Conservation (phyloP, 1,140 invertebrate genomes). For the Dinoponera quadriceps region DNA sequence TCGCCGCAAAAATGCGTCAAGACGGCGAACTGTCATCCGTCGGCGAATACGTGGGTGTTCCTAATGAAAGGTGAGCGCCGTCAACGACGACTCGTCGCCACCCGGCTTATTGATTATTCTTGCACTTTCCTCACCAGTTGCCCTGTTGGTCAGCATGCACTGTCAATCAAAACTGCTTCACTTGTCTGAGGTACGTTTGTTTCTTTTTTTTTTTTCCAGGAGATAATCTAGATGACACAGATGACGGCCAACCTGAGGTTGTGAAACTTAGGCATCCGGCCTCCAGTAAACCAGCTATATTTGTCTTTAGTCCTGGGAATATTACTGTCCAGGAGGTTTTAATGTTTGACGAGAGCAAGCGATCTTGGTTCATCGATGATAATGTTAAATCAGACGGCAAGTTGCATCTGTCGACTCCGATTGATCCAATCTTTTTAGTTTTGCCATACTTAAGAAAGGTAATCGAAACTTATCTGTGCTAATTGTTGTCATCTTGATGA, state of each 20-base stretch:
- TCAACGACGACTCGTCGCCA: not conserved
- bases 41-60: constrained; percentile 89
- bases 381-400: constrained; percentile 91
- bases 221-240: constrained; percentile 84
- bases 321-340: constrained; percentile 88
- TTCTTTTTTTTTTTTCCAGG: too few relatives aligned
- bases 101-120: not conserved
- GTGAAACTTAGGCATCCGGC: constrained; percentile 90
- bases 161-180: not conserved
- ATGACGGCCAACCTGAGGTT: constrained; percentile 89
- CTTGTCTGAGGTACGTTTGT: constrained; percentile 44
- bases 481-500: not conserved
- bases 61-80: constrained; percentile 87
- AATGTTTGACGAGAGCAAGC: constrained; percentile 88
- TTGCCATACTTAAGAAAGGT: constrained; percentile 86
- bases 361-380: constrained; percentile 90
- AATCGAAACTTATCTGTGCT: constrained; percentile 13
- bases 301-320: constrained; percentile 87
- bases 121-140: not conserved
- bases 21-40: constrained; percentile 77
- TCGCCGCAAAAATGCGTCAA: constrained; percentile 87
- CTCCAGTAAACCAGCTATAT: constrained; percentile 87
- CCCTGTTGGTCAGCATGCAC: constrained; percentile 20
- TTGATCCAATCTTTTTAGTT: constrained; percentile 90
- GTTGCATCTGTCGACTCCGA: constrained; percentile 89